phyloP scores from a whole-genome alignment of 2,888 invertebrate genomes.

The Tineola bisselliella region DNA sequence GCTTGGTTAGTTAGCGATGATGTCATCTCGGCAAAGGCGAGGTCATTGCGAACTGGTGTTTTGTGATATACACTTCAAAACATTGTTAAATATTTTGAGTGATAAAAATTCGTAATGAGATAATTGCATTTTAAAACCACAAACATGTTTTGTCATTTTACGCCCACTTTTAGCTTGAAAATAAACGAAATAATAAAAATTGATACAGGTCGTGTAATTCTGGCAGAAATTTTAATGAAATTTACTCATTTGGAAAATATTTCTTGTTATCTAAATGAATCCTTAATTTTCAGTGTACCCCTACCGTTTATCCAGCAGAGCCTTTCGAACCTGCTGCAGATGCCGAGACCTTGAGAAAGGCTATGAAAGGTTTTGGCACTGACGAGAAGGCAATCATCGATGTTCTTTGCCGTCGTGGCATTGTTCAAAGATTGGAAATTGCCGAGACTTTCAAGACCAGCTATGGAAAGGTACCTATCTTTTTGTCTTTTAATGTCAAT shows the following conservation, averaged over 20 bases:
- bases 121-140: background rate
- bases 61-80: background rate
- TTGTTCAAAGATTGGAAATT: slow-evolving; percentile 90
- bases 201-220: too few species aligned
- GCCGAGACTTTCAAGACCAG: slow-evolving; percentile 90
- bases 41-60: slow-evolving; percentile 6
- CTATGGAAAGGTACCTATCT: slow-evolving; percentile 79
- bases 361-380: slow-evolving; percentile 94
- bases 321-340: slow-evolving; percentile 87
- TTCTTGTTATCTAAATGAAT: too few species aligned
- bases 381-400: slow-evolving; percentile 93
- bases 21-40: slow-evolving; percentile 13
- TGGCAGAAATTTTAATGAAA: too few species aligned
- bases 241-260: too few species aligned
- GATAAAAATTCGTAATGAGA: background rate
- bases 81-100: background rate
- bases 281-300: slow-evolving; percentile 76
- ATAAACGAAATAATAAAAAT: too few species aligned
- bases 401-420: slow-evolving; percentile 86
- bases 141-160: too few species aligned
- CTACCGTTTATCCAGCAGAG: slow-evolving; percentile 87
- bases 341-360: slow-evolving; percentile 84
- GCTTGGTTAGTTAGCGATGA: background rate
- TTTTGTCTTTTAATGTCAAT: too few species aligned
- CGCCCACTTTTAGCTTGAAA: too few species aligned